Conservation (phyloP, 2,888 invertebrate genomes). For the Dysmachus trigonus region DNA sequence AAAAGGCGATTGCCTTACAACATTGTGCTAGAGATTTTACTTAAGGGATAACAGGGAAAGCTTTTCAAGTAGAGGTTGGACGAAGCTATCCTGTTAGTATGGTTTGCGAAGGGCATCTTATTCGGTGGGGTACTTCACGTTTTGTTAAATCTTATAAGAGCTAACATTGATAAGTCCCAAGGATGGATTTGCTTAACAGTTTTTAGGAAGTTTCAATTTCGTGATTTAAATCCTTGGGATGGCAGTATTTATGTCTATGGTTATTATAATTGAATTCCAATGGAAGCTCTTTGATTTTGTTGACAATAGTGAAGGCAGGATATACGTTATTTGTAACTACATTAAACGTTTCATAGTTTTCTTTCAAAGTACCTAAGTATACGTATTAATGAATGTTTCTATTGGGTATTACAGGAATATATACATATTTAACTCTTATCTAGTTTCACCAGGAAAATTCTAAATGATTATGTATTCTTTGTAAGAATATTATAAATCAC, state of each 20-base stretch:
- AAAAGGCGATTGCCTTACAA: conserved; percentile 24
- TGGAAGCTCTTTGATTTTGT: background rate
- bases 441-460: too few species aligned
- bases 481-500: too few species aligned
- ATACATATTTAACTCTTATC: too few species aligned
- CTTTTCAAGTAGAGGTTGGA: conserved; percentile 8
- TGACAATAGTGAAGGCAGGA: background rate
- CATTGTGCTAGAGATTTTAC: conserved; percentile 29
- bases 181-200: conserved; percentile 10
- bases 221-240: background rate
- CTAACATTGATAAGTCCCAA: background rate
- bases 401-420: too few species aligned
- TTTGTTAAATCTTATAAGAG: conserved; percentile 21
- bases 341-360: too few species aligned
- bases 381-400: background rate
- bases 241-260: background rate
- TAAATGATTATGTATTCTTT: too few species aligned
- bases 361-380: background rate
- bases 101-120: background rate
- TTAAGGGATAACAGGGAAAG: conserved; percentile 23
- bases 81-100: background rate
- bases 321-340: background rate
- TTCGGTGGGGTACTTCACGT: conserved; percentile 2
- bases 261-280: background rate
- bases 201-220: conserved; percentile 12